Evolutionary conservation across 2,113 vertebrate genomes (phyloP).

Genomic region (Tachuris rubrigastra): DNA sequence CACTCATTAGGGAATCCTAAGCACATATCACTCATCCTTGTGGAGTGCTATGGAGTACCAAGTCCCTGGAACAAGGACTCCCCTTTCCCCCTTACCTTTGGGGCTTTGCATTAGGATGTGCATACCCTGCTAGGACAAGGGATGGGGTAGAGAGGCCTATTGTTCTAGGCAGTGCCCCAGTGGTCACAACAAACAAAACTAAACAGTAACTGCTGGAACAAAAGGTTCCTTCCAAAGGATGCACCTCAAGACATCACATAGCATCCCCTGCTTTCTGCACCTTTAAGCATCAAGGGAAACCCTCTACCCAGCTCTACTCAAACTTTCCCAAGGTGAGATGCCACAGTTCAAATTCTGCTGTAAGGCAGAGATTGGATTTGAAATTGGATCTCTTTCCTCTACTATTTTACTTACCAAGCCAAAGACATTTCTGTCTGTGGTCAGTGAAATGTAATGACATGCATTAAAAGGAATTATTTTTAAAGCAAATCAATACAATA

Average conservation of each 20-base stretch:
- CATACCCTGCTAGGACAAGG: neutral
- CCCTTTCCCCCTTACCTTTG: neutral
- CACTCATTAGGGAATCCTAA: neutral
- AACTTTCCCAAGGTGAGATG: neutral
- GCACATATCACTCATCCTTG: rapidly evolving
- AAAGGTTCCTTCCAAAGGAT: neutral
- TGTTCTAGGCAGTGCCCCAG: neutral
- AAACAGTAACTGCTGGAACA: neutral
- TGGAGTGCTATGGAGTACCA: neutral
- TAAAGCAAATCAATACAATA: neutral
- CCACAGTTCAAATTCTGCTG: neutral
- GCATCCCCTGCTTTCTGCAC: too few relatives aligned
- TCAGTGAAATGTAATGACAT: neutral
- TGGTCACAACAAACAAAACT: neutral
- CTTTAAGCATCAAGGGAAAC: neutral
- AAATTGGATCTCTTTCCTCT: neutral
- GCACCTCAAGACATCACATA: neutral
- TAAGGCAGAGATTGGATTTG: neutral
- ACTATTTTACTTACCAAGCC: neutral
- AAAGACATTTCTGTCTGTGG: neutral
- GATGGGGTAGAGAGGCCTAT: neutral
- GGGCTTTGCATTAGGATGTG: neutral
- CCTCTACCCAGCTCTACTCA: neutral
- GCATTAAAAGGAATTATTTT: neutral
- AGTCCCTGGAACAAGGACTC: neutral